Base-by-base conservation (phyloP, 2,113 vertebrate genomes). In the Calypte anna region DNA sequence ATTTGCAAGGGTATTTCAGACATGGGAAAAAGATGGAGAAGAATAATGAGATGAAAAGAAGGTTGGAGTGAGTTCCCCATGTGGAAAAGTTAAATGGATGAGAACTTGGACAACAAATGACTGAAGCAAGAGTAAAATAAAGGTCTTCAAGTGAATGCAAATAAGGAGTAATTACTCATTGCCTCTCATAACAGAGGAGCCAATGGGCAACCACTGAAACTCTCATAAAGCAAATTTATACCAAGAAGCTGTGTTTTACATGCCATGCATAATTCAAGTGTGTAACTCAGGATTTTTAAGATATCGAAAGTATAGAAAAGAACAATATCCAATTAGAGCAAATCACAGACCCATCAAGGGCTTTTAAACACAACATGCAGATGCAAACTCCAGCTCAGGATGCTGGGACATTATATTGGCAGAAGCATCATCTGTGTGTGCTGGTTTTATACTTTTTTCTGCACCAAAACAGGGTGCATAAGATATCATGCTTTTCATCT, bases 151-250 rank as follows among this genome's bases (percentile, higher is more conserved):
- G 87, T 93, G n/a, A 66, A 93, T 93, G 85, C 67, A 94, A 95
- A 95, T 95, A 62, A 66, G 28, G 63, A 82, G 46, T 93, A 63
- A 96, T 94, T 94, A 93, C 93, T 94, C 96, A 94, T 95, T 68
- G 80, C 36, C 30, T 88, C 58, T 93, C 8, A 1, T 73, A 93
- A 88, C 51, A 80, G 75, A 82, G 69, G 46, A 90, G 70, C 55
- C 93, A 96, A 55, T 90, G 72, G 90, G 63, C 67, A 93, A 50
- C 78, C n/a, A 59, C n/a, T 85, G 87, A 85, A 87, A 94, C 54
- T 77, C 63, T 74, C 28, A 88, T 59, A 77, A 76, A 90, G 20
- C 51, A 82, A 86, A 70, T 83, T 80, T 82, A 75, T 91, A 82
- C 58, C 13, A 62, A 91, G 87, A 90, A 62, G 18, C 33, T 90